phyloP scores from a whole-genome alignment of 2,888 invertebrate species.

The Xylota sylvarum region DNA sequence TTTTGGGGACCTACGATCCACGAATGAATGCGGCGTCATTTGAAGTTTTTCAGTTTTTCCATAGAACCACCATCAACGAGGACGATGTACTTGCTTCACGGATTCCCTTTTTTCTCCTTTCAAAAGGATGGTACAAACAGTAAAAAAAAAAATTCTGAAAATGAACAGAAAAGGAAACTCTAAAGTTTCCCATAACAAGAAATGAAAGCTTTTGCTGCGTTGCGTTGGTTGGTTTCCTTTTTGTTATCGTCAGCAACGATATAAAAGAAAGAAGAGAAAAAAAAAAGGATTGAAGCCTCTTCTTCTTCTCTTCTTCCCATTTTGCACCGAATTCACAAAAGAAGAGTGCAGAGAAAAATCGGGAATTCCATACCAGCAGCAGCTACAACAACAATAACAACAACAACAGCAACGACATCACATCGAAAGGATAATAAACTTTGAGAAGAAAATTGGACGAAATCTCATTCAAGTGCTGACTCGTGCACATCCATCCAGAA shows the following conservation, averaged over 20 bases:
- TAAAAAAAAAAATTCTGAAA: not conserved
- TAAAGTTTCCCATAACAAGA: constrained; percentile 69
- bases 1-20: constrained; percentile 42
- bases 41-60: constrained; percentile 35
- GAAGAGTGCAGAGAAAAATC: constrained; percentile 54
- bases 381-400: not conserved
- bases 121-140: constrained; percentile 15
- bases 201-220: constrained; percentile 70
- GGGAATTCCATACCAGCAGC: constrained; percentile 54
- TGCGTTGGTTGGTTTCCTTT: constrained; percentile 57
- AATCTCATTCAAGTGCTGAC: constrained; percentile 77
- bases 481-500: constrained; percentile 77
- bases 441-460: constrained; percentile 77
- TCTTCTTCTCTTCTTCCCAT: not conserved
- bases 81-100: constrained; percentile 11
- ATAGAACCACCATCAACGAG: not conserved
- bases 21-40: constrained; percentile 51
- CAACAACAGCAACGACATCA: constrained; percentile 40
- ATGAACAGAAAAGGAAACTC: constrained; percentile 55
- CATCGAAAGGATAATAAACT: constrained; percentile 77
- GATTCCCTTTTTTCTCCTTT: constrained; percentile 46
- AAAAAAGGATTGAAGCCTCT: constrained; percentile 70
- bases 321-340: constrained; percentile 38
- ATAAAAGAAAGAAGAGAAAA: constrained; percentile 53
- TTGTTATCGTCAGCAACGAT: constrained; percentile 52